phyloP scores from a whole-genome alignment of 2,797 vertebrate genomes.

The Falco naumanni region DNA sequence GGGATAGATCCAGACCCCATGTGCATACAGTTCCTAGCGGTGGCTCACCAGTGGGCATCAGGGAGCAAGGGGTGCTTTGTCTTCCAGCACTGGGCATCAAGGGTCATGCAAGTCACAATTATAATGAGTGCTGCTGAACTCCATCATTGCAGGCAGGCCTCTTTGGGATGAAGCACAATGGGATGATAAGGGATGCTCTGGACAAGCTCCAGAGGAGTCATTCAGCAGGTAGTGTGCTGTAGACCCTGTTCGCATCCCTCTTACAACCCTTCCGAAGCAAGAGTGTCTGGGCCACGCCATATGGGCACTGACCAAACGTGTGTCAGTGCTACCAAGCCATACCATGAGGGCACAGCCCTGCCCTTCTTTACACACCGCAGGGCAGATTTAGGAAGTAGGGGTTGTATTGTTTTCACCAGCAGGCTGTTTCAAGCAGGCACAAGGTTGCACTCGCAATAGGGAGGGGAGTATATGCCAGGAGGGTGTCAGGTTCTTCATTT shows the following conservation, averaged over 20 bases:
- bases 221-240: not conserved
- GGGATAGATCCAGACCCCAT: not conserved
- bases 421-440: not conserved
- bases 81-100: not conserved
- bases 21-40: not conserved
- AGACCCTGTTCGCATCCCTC: not conserved
- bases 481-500: not conserved
- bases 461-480: not conserved
- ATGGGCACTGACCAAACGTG: not conserved
- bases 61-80: not conserved
- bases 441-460: not conserved
- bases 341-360: not conserved
- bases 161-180: not conserved
- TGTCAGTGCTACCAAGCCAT: not conserved
- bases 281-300: not conserved
- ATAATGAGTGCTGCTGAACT: not conserved
- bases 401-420: not conserved
- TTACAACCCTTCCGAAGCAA: not conserved
- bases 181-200: not conserved
- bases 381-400: not conserved
- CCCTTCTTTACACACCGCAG: not conserved
- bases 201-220: not conserved
- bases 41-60: accelerated
- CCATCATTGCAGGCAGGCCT: not conserved
- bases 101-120: not conserved